Conservation (phyloP, 2,113 vertebrate genomes). For the Sinocyclocheilus rhinocerous region DNA sequence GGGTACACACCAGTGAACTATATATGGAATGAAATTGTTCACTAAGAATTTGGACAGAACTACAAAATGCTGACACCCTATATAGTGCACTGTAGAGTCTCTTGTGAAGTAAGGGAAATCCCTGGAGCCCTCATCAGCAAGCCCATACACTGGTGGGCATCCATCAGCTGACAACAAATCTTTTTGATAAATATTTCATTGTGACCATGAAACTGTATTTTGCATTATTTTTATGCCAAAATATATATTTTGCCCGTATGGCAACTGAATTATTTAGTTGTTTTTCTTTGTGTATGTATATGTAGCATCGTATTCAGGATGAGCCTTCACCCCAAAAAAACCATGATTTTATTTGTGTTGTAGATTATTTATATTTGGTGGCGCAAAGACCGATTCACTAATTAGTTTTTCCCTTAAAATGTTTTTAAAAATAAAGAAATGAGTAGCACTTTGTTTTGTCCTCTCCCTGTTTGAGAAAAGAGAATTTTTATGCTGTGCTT, state of each 20-base stretch:
- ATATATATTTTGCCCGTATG: not conserved
- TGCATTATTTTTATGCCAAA: not conserved
- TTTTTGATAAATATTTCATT: conserved; percentile 27
- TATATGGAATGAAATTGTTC: conserved; percentile 15
- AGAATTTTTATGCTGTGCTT: not conserved
- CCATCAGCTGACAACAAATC: conserved; percentile 32
- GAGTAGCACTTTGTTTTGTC: not conserved
- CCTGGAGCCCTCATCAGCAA: conserved; percentile 34
- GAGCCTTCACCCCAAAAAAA: not conserved
- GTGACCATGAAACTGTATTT: conserved; percentile 1
- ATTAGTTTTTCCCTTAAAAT: not conserved
- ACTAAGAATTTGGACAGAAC: conserved; percentile 26
- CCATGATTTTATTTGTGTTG: not conserved
- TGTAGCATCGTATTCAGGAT: not conserved
- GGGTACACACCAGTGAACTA: not conserved
- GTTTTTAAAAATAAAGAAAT: not conserved
- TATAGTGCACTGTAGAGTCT: not conserved
- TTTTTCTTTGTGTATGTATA: not conserved
- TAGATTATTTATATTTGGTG: not conserved
- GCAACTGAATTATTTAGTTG: not conserved
- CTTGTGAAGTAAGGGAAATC: conserved; percentile 21
- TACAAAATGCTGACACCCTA: conserved; percentile 36
- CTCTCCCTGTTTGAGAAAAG: not conserved
- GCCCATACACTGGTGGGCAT: conserved; percentile 32
- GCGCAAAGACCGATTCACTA: not conserved